Percentiles rank a stretch among this genome's conserved stretches.
Evolutionary conservation across 1,140 invertebrate species (phyloP).

Genomic region (Pseudomyrmex gracilis): DNA sequence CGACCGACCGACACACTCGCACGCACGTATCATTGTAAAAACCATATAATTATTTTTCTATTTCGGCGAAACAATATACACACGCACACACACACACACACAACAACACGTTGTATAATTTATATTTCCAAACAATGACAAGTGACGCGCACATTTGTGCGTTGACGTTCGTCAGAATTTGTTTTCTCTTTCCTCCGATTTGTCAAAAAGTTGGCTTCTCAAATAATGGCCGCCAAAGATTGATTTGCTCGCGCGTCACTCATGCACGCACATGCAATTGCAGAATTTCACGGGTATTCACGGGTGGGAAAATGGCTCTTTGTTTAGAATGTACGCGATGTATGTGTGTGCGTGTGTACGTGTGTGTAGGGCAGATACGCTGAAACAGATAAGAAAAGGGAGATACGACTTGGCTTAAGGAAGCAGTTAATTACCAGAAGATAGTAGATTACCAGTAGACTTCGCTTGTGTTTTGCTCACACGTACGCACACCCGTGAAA

Average conservation of each 20-base stretch:
- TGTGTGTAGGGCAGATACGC: slow-evolving; percentile 65
- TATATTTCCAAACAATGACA: not conserved
- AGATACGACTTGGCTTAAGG: slow-evolving; percentile 82
- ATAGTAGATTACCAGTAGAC: slow-evolving; percentile 79
- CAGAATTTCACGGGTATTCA: slow-evolving; percentile 51
- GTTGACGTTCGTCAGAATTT: not conserved
- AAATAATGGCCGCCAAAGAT: slow-evolving; percentile 28
- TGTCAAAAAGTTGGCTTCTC: slow-evolving; percentile 46
- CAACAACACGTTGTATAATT: not conserved
- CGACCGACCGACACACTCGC: no score
- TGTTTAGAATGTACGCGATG: slow-evolving; percentile 70
- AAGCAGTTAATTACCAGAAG: slow-evolving; percentile 84
- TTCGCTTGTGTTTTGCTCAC: slow-evolving; percentile 66
- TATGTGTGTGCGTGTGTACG: slow-evolving; percentile 46
- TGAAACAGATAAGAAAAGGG: slow-evolving; percentile 67
- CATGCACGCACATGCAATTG: slow-evolving; percentile 40
- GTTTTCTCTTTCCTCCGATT: slow-evolving; percentile 6
- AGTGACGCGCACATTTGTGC: not conserved
- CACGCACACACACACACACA: no score
- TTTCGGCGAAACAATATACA: no score
- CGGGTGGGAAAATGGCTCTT: slow-evolving; percentile 76
- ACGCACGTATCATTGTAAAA: no score
- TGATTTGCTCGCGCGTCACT: slow-evolving; percentile 17
- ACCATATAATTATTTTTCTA: no score
- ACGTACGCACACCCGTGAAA: slow-evolving; percentile 38